A percentile compares a stretch with the other conserved stretches of the same genome.
Conservation (phyloP, 2,113 vertebrate species). For the Pseudonaja textilis region DNA sequence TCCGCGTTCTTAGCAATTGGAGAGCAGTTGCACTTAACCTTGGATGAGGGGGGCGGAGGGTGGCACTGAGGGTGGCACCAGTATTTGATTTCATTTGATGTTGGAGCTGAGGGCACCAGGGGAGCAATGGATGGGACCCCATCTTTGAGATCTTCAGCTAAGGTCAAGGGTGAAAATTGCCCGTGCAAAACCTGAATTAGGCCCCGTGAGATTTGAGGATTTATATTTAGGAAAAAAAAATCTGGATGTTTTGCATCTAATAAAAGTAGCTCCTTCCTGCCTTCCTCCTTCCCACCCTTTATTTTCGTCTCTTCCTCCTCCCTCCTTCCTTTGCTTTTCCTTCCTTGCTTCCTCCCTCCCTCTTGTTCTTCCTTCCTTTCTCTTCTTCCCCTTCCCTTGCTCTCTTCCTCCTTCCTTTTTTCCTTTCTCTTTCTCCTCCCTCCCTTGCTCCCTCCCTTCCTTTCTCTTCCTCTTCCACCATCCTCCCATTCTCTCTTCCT, state of each 20-base stretch:
- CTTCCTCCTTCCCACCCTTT: too few species aligned
- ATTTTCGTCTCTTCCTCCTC: neutral
- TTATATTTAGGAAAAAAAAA: neutral
- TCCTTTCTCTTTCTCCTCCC: too few species aligned
- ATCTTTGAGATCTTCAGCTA: neutral
- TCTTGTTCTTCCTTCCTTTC: neutral
- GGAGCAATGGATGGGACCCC: neutral
- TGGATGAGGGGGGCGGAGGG: fast-evolving
- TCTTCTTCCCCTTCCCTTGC: too few species aligned
- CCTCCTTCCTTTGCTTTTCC: too few species aligned
- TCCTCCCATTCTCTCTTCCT: neutral
- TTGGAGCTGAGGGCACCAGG: neutral
- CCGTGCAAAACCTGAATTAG: neutral
- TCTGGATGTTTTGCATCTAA: neutral
- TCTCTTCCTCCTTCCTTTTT: neutral
- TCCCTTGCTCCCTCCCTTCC: too few species aligned
- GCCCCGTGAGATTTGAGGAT: neutral
- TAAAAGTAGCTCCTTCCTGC: conserved; percentile 33
- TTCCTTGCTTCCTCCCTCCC: neutral
- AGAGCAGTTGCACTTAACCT: fast-evolving
- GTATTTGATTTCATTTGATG: neutral
- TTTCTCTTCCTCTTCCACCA: too few species aligned
- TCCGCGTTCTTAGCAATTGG: neutral
- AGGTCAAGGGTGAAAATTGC: too few species aligned
- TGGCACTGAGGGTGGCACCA: neutral